Conservation (phyloP, 1,140 invertebrate species). For the Aculops lycopersici region DNA sequence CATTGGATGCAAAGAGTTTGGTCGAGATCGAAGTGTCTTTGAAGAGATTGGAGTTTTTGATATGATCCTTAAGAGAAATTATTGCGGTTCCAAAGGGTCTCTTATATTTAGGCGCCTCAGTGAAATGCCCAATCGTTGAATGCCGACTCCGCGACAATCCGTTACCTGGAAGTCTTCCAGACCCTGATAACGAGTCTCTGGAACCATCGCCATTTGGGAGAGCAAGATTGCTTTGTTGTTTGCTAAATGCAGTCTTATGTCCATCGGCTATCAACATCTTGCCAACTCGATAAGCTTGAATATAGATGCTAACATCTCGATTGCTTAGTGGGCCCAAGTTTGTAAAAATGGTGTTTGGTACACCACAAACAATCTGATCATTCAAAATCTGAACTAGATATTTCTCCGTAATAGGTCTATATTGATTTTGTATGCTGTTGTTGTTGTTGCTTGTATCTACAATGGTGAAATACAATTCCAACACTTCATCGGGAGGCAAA, state of each 20-base stretch:
- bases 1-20: conserved; percentile 49
- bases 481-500: conserved; percentile 47
- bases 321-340: too few relatives aligned
- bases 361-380: background rate
- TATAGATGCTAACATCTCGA: conserved; percentile 2
- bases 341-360: background rate
- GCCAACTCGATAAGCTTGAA: conserved; percentile 7
- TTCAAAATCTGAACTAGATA: background rate
- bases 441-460: conserved; percentile 42
- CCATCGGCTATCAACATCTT: conserved; percentile 6
- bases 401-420: background rate
- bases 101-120: background rate
- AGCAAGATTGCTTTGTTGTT: background rate
- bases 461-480: conserved; percentile 51
- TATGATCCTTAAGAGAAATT: background rate
- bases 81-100: conserved; percentile 3
- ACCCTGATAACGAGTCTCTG: background rate
- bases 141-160: background rate
- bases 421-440: background rate
- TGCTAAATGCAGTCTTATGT: background rate
- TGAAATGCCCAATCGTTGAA: background rate
- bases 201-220: background rate
- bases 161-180: background rate
- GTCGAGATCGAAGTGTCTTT: conserved; percentile 13
- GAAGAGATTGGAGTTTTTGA: background rate